Percentiles rank a stretch among this genome's conserved stretches.
Evolutionary conservation across 1,140 invertebrate species (phyloP).

Genomic region (Neomicropteryx cornuta): DNA sequence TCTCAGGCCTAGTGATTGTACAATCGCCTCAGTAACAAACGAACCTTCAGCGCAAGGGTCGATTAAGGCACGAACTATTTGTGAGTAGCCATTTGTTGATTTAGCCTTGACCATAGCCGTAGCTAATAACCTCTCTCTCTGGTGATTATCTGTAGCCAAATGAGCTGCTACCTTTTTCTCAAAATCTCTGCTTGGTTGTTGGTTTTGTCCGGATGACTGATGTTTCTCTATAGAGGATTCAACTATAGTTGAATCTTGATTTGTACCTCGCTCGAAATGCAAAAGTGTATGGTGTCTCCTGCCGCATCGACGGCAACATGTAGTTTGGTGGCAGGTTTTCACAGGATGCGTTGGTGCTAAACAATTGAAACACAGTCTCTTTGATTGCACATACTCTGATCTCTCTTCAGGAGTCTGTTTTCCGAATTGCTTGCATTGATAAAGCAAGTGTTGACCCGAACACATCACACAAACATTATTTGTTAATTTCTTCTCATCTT

Average conservation of each 20-base stretch:
- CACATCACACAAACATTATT: conserved; percentile 11
- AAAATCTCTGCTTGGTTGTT: neutral
- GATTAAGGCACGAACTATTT: too few relatives aligned
- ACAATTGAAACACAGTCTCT: conserved; percentile 12
- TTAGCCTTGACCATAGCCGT: too few relatives aligned
- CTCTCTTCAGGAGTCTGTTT: conserved; percentile 7
- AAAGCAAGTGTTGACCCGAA: neutral
- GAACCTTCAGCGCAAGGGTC: too few relatives aligned
- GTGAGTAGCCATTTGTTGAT: too few relatives aligned
- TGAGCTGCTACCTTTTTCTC: conserved; percentile 6
- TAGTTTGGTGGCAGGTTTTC: conserved; percentile 3
- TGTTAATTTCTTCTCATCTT: too few relatives aligned
- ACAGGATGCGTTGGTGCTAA: conserved; percentile 10
- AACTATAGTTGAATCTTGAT: too few relatives aligned
- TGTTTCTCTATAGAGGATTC: too few relatives aligned
- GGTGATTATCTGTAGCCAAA: conserved; percentile 9
- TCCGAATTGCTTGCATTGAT: conserved; percentile 13
- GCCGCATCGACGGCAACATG: conserved; percentile 8
- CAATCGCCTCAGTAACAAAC: too few relatives aligned
- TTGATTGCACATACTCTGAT: conserved; percentile 11
- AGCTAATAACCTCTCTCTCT: too few relatives aligned
- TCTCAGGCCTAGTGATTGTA: too few relatives aligned
- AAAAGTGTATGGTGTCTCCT: conserved; percentile 11
- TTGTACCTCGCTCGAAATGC: conserved; percentile 9
- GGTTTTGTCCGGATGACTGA: too few relatives aligned